phyloP scores from a whole-genome alignment of 2,113 vertebrate species.

The Eubucco bourcierii region DNA sequence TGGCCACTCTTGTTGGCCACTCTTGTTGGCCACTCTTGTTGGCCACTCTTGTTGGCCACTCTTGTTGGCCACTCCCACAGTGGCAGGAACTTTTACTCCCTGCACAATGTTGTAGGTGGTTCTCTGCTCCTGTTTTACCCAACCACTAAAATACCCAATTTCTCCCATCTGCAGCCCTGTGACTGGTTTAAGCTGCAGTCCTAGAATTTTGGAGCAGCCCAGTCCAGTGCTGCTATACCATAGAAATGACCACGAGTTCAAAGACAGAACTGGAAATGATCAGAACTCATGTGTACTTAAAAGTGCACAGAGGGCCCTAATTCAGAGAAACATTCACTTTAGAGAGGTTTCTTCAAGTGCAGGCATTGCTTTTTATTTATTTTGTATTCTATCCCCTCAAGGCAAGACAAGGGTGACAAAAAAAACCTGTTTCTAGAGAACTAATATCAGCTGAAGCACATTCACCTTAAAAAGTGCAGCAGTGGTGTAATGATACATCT shows the following conservation, averaged over 20 bases:
- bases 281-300: not conserved
- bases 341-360: not conserved
- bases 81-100: not conserved
- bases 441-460: not conserved
- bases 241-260: not conserved
- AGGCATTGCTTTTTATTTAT: not conserved
- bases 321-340: not conserved
- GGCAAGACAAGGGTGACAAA: not conserved
- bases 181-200: not conserved
- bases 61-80: not conserved
- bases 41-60: not conserved
- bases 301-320: not conserved
- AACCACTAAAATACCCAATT: not conserved
- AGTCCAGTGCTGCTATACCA: rapidly evolving
- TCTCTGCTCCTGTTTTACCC: not conserved
- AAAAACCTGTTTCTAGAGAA: not conserved
- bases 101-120: not conserved
- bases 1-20: not conserved
- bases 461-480: not conserved
- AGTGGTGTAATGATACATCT: not conserved
- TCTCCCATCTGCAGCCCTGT: not conserved
- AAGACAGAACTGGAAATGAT: not conserved
- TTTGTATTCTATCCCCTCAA: not conserved
- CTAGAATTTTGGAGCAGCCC: not conserved
- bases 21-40: not conserved